Conservation (phyloP, 2,888 invertebrate species). For the Aleiodes testaceus region DNA sequence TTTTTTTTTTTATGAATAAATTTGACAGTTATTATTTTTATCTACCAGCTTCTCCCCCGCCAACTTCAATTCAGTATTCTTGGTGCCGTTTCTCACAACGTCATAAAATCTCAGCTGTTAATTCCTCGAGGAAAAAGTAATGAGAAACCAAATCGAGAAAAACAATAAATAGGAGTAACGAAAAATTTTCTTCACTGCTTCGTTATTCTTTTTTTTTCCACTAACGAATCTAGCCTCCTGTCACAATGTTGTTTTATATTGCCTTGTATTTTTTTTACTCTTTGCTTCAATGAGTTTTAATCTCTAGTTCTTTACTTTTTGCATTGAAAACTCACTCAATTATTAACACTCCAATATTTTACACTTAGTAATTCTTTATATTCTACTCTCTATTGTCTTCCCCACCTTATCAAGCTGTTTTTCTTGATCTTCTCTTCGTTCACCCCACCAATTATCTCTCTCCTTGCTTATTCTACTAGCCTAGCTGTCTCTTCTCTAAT, state of each 20-base stretch:
- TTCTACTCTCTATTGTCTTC: not conserved
- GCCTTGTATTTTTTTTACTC: not conserved
- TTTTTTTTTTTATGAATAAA: not conserved
- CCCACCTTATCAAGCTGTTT: not conserved
- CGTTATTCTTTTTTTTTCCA: not conserved
- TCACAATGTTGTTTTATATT: constrained; percentile 13
- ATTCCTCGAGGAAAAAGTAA: too few relatives aligned
- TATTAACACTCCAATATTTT: not conserved
- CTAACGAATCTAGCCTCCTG: constrained; percentile 3
- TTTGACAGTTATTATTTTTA: not conserved
- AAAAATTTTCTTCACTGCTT: not conserved
- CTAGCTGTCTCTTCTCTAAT: constrained; percentile 11
- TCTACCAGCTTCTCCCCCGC: constrained; percentile 17
- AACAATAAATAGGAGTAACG: too few relatives aligned
- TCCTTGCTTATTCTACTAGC: not conserved
- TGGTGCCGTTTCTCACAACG: constrained; percentile 19
- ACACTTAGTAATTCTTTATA: not conserved
- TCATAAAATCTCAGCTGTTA: not conserved
- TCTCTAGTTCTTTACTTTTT: constrained; percentile 1
- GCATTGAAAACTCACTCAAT: not conserved
- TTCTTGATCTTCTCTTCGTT: not conserved
- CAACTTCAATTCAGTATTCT: constrained; percentile 12
- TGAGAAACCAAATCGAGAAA: too few relatives aligned
- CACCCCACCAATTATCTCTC: not conserved
- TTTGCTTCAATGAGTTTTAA: constrained; percentile 1